Conservation (phyloP, 2,113 vertebrate genomes). For the Pluvialis apricaria region DNA sequence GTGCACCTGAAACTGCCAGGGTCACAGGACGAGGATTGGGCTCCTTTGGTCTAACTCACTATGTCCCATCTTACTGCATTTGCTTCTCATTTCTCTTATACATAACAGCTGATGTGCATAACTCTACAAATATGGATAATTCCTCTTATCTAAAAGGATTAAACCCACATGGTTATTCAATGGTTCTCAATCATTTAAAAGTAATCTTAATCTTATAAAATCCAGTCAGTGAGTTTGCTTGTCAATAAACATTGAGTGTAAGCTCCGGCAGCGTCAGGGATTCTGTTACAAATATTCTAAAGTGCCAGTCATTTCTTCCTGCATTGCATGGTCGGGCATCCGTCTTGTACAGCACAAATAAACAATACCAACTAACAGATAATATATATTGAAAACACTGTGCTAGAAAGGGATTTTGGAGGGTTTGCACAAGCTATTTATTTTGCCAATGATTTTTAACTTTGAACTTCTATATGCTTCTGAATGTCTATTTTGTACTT, state of each 20-base stretch:
- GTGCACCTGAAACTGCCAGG: neutral
- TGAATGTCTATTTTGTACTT: neutral
- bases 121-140: neutral
- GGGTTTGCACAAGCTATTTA: neutral
- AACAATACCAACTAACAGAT: neutral
- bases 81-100: neutral
- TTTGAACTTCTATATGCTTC: neutral
- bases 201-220: neutral
- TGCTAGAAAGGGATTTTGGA: neutral
- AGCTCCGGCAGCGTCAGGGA: neutral
- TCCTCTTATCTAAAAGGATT: neutral
- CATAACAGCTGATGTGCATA: neutral
- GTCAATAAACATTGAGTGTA: neutral
- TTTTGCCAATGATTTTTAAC: neutral
- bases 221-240: neutral
- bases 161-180: neutral
- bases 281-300: neutral
- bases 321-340: neutral
- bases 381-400: neutral
- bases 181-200: neutral
- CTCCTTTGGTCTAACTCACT: neutral
- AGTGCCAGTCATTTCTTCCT: neutral
- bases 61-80: neutral
- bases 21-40: neutral
- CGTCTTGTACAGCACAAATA: neutral